Evolutionary conservation across 2,888 invertebrate genomes (phyloP).

Genomic region (Copidosoma aretas): DNA sequence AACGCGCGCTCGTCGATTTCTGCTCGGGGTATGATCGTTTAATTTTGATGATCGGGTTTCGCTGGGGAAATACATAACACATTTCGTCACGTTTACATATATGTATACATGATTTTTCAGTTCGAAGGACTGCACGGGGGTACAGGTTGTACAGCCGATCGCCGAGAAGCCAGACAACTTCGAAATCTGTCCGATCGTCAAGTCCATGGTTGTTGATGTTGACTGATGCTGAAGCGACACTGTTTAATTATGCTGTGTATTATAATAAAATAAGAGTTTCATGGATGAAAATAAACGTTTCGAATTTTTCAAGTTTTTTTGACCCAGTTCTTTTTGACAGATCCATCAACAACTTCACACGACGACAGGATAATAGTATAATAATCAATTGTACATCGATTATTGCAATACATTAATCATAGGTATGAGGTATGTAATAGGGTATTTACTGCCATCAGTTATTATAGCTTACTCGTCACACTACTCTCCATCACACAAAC

Average conservation of each 20-base stretch:
- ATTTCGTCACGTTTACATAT: too few species aligned
- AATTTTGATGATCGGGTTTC: too few species aligned
- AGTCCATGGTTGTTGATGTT: neutral
- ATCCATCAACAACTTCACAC: too few species aligned
- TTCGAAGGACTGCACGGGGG: slow-evolving; percentile 42
- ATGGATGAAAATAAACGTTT: neutral
- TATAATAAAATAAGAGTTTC: neutral
- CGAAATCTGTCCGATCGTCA: slow-evolving; percentile 33
- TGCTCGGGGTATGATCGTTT: slow-evolving; percentile 54
- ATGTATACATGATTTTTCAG: slow-evolving; percentile 41
- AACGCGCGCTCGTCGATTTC: slow-evolving; percentile 45
- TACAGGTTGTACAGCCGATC: slow-evolving; percentile 42
- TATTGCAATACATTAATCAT: too few species aligned
- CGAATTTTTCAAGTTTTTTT: neutral
- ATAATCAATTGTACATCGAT: too few species aligned
- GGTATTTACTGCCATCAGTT: too few species aligned
- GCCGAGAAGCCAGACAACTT: slow-evolving; percentile 26
- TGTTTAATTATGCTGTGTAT: neutral
- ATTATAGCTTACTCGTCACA: too few species aligned
- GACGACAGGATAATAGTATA: too few species aligned
- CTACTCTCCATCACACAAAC: too few species aligned
- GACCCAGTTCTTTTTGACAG: too few species aligned
- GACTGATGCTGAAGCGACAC: neutral
- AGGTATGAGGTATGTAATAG: too few species aligned
- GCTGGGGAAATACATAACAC: too few species aligned